These are phyloP conservation scores for Pseudopodoces humilis DNA, from an alignment of 2,113 vertebrate genomes.

Conservation along the genomic window DNA sequence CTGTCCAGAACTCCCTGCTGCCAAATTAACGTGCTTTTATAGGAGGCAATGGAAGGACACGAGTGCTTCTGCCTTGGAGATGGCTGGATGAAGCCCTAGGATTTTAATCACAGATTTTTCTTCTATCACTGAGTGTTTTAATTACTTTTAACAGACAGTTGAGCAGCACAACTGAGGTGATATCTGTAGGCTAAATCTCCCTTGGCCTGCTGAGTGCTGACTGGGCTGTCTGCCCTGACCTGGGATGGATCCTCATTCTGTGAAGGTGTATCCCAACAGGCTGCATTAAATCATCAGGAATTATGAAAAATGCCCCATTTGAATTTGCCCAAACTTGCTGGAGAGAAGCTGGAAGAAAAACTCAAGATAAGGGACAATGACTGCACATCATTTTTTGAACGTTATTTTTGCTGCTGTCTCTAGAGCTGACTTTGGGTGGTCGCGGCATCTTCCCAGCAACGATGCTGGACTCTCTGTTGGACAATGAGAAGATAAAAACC, in stretches of 20 bases:
- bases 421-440: accelerated
- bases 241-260: background rate
- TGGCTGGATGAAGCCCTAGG: background rate
- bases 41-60: background rate
- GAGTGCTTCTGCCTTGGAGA: background rate
- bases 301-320: background rate
- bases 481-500: background rate
- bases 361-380: accelerated
- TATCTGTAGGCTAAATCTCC: constrained; percentile 38
- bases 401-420: background rate
- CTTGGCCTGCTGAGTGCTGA: constrained; percentile 14
- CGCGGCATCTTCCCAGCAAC: accelerated
- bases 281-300: constrained; percentile 14
- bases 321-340: background rate
- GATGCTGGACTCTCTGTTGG: accelerated
- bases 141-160: constrained; percentile 9
- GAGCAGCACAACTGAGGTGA: background rate
- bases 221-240: constrained; percentile 37
- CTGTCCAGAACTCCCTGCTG: background rate
- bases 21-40: accelerated
- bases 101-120: constrained; percentile 26
- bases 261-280: background rate
- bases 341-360: background rate
- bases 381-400: background rate
- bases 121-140: constrained; percentile 1